Percentiles rank a stretch among this genome's conserved stretches.
Evolutionary conservation across 2,888 invertebrate genomes (phyloP).

Genomic region (Stramonita haemastoma): DNA sequence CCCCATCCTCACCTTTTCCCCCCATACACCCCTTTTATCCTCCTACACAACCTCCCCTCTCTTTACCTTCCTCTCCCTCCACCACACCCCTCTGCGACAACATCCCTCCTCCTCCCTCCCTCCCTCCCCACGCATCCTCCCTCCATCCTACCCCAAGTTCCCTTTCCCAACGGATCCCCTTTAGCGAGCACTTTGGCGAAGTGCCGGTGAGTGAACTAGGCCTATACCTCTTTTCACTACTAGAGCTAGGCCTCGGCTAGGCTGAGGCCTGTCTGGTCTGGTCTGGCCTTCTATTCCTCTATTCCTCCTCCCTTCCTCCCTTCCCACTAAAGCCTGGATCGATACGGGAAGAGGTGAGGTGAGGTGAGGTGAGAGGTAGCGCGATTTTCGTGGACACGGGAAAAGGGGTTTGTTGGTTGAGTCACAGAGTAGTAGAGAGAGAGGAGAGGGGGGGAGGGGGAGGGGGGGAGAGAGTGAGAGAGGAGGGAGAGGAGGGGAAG

Average conservation of each 20-base stretch:
- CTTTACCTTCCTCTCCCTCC: not conserved
- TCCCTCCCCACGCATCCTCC: not conserved
- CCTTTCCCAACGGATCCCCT: not conserved
- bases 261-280: not conserved
- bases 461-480: not conserved
- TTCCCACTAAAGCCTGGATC: not conserved
- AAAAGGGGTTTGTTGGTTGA: not conserved
- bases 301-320: not conserved
- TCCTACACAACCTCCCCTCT: not conserved
- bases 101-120: not conserved
- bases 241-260: no score
- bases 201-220: no score
- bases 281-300: not conserved
- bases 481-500: not conserved
- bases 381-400: not conserved
- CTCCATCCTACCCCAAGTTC: not conserved
- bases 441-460: not conserved
- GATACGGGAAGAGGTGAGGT: not conserved
- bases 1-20: not conserved
- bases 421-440: not conserved
- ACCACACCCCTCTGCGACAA: not conserved
- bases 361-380: not conserved
- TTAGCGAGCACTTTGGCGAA: not conserved
- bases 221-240: no score
- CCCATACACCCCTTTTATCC: not conserved